Percentiles rank a stretch among this genome's conserved stretches.
These are phyloP conservation scores for Sebastiscus albofasciatus DNA, from an alignment of 2,797 vertebrate species.

Conservation along the genomic window DNA sequence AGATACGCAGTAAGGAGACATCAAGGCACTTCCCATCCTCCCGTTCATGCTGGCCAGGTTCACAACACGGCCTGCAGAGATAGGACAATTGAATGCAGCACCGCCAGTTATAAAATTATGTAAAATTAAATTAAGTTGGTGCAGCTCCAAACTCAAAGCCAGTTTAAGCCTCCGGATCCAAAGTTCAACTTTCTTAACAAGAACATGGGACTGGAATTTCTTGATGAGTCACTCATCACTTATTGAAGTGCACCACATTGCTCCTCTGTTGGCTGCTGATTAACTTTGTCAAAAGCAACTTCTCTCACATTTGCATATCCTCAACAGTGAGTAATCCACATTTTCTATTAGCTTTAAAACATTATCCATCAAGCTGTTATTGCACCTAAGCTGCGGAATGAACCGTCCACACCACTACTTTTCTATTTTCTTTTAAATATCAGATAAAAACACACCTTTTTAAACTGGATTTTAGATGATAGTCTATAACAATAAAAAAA, in stretches of 20 bases:
- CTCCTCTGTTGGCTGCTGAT: neutral
- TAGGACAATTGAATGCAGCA: neutral
- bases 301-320: neutral
- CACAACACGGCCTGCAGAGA: constrained; percentile 87
- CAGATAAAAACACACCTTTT: neutral
- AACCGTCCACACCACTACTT: neutral
- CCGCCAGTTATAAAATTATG: neutral
- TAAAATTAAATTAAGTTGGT: neutral
- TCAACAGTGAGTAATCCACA: neutral
- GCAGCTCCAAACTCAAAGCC: neutral
- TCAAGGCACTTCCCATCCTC: constrained; percentile 82
- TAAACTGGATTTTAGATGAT: neutral
- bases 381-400: neutral
- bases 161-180: neutral
- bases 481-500: neutral
- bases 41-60: constrained; percentile 89
- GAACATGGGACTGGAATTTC: neutral
- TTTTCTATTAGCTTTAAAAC: neutral
- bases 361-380: neutral
- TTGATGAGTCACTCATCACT: neutral
- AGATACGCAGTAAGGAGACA: constrained; percentile 88
- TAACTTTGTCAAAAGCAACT: neutral
- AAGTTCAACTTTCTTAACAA: neutral
- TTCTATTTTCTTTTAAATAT: neutral
- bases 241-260: neutral